phyloP scores from a whole-genome alignment of 2,888 invertebrate genomes.

The Heliconius cydno region DNA sequence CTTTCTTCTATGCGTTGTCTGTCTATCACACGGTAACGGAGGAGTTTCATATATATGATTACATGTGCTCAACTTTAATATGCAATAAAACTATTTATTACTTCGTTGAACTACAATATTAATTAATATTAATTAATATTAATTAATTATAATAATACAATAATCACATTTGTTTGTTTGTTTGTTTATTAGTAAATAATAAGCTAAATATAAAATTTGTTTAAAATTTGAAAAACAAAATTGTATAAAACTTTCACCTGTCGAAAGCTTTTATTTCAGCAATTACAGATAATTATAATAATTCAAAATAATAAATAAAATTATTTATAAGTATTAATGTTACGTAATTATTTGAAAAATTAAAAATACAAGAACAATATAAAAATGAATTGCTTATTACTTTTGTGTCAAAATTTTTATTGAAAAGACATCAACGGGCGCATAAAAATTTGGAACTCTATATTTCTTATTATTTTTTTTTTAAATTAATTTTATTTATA shows the following conservation, averaged over 20 bases:
- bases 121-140: not conserved
- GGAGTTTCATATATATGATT: not conserved
- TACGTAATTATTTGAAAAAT: not conserved
- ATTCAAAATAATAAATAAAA: not conserved
- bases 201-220: too few species aligned
- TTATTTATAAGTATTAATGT: not conserved
- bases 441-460: constrained; percentile 10
- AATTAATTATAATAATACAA: too few species aligned
- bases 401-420: constrained; percentile 11
- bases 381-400: too few species aligned
- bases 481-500: not conserved
- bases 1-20: too few species aligned
- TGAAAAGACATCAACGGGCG: constrained; percentile 27
- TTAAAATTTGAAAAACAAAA: too few species aligned
- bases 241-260: too few species aligned
- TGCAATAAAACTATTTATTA: constrained; percentile 9
- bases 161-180: too few species aligned
- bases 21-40: too few species aligned
- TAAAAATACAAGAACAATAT: too few species aligned
- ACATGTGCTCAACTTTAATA: not conserved
- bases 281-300: too few species aligned
- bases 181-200: too few species aligned
- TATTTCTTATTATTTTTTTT: not conserved
- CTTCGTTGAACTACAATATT: not conserved
- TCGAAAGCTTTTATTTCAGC: too few species aligned